Base-by-base conservation (phyloP, 2,888 invertebrate species). In the Auanema sp. region DNA sequence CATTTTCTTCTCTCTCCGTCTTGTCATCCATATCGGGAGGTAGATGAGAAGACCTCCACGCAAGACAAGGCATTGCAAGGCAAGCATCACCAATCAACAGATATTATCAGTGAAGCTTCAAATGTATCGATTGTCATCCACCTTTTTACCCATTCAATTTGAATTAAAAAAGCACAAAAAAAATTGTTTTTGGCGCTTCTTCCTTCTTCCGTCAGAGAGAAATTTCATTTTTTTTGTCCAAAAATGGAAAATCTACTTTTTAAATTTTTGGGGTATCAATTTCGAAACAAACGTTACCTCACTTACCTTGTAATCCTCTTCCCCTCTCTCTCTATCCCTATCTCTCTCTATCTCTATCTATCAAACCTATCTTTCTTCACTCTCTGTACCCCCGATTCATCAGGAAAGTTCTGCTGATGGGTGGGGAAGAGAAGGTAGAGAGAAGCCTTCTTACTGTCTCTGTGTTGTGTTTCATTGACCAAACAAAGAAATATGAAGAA, bases 281-380 rank as follows among this genome's bases (percentile, higher is more conserved):
- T 47, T 47, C 10, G 4, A 10, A 6, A 5, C 47, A 47, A 47
- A 3, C 3, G 8, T 25, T 53, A 16, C 52, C 16, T 51, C 24
- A 4, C 23, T 51, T 51, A 2, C 52, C 52, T 24, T 23, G 4
- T 51, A n/a, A 14, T 33, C 23, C 53, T 4, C 24, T 18, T 4
- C 10, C 47, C 10, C 47, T 47, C 47, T 47, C 47, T 47, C 4
- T 47, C 47, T 47, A n/a, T 53, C 24, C 23, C 53, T 53, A 21
- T 23, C 53, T 53, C 24, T 23, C 12, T 18, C 53, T 23, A 10
- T 23, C 53, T 11, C 53, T 53, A n/a, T 24, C 4, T 47, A 16
- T 8, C 16, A 47, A 47, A 47, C 47, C 47, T 47, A n/a, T 18
- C 47, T 47, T 18, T 16, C 47, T 43, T 11, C 43, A 43, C 11